These are phyloP conservation scores for Steatornis caripensis DNA, from an alignment of 2,113 vertebrate genomes.

Conservation along the genomic window DNA sequence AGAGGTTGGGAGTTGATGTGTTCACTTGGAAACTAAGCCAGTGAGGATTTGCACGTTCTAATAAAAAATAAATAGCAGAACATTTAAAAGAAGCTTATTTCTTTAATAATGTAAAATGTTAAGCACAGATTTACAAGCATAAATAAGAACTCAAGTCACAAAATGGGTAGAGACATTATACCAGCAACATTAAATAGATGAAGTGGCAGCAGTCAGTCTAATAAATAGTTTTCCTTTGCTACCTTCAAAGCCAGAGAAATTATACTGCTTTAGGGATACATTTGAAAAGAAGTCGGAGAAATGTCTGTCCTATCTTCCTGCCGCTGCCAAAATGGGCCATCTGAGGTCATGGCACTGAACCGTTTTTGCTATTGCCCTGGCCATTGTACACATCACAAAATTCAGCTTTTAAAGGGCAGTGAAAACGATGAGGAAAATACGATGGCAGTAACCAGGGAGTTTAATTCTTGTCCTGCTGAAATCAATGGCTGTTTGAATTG, in stretches of 20 bases:
- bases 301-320: not conserved
- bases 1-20: not conserved
- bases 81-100: slow-evolving; percentile 53
- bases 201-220: not conserved
- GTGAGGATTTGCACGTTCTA: not conserved
- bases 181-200: not conserved
- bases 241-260: not conserved
- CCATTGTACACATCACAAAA: not conserved
- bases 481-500: slow-evolving; percentile 2
- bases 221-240: not conserved
- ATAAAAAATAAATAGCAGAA: slow-evolving; percentile 19
- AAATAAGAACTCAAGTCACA: slow-evolving; percentile 15
- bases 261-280: not conserved
- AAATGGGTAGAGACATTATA: not conserved
- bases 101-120: slow-evolving; percentile 32
- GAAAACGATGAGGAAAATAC: not conserved
- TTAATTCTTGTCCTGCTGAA: not conserved
- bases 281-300: not conserved
- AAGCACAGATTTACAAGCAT: slow-evolving; percentile 39
- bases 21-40: slow-evolving; percentile 4
- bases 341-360: not conserved
- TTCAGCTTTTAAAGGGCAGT: not conserved
- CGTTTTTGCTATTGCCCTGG: not conserved
- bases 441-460: not conserved
- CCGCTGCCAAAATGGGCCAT: not conserved